Evolutionary conservation across 2,888 invertebrate species (phyloP), one percentile per base, ranked within the genome.

Genomic region (Diarsia mendica): DNA sequence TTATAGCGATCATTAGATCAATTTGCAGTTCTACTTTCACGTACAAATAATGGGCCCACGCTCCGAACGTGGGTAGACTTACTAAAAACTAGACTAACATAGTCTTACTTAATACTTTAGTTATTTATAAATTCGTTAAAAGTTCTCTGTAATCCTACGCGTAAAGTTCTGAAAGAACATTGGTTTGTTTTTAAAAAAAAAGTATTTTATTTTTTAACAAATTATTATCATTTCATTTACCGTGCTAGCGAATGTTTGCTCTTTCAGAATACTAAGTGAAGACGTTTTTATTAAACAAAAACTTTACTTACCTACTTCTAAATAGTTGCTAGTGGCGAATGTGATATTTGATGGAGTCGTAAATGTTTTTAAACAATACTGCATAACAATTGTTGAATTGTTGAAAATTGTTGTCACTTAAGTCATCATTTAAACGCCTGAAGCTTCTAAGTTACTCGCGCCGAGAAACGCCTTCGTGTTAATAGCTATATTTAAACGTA

Each of bases 11-110:
- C 70, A 74, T 76, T 73, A 67, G 64, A 66, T 61, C 64, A 77
- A 80, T 86, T 87, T 64, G 49, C 66, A 69, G 73, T 63, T 39
- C 77, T 33, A 83, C 83, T 86, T 87, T 87, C 80, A 77, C 76
- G 39, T 64, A 28, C 23, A n/a, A 67, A 83, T 67, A n/a, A n/a
- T 70, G 39, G 48, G 63, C 66, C 60, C 72, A 84, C 67, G 71
- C 39, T 15, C 33, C 10, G 15, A 60, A 61, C 80, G 74, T 80
- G 58, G 71, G 53, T 28, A 48, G 55, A 67, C 55, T 82, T 33
- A 60, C 53, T 63, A 77, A 68, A 66, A 77, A 48, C 58, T 65
- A 78, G 48, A 60, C 39, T 9, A 66, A 2, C 28, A 53, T 49
- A 18, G 13, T 23, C 15, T 64, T 49, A 28, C 28, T 28, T 28